Base-by-base conservation (phyloP, 2,113 vertebrate species). In the Cyprinodon brontotheroides region DNA sequence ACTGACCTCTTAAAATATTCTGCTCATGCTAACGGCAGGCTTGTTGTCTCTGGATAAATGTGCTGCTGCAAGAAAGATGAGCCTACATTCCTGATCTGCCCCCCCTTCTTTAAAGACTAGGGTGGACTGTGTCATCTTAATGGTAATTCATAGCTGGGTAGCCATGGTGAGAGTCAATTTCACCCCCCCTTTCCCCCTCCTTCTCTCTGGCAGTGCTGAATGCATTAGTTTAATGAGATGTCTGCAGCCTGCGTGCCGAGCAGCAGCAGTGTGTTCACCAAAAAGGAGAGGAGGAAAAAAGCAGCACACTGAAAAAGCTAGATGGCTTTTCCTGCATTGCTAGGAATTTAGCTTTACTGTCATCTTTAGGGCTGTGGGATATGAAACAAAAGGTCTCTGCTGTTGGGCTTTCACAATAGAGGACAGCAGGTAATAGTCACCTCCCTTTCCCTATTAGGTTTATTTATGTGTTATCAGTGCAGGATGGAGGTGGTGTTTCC, bases 141-240 rank as follows among this genome's bases (percentile, higher is more conserved):
- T 89, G 88, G 86, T 91, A 90, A 89, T 92, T 91, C 88, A 89
- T 94, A 85, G 89, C 82, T 83, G 90, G 79, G 92, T 92, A 91
- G 87, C 87, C 91, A 92, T 93, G 90, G 92, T 87, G 89, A 94
- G n/a, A 92, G 87, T 78, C 89, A 86, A 79, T 88, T 72, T 9
- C 82, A 88, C 87, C 71, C 84, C n/a, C n/a, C 83, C 85, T 80
- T 45, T 86, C 82, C 72, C n/a, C 8, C 50, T 57, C 50, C 20
- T 20, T 53, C 50, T 57, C 50, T 57, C 50, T 57, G 17, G 7
- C 17, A 57, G 50, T 89, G 92, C 92, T 92, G 89, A 92, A 91
- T 93, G 91, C 93, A 93, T 92, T 92, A 92, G 92, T 89, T 87
- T 93, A 93, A 93, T 93, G 88, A 93, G 91, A 92, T 81, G 86